phyloP scores from a whole-genome alignment of 2,797 vertebrate genomes.

The Trachops cirrhosus region DNA sequence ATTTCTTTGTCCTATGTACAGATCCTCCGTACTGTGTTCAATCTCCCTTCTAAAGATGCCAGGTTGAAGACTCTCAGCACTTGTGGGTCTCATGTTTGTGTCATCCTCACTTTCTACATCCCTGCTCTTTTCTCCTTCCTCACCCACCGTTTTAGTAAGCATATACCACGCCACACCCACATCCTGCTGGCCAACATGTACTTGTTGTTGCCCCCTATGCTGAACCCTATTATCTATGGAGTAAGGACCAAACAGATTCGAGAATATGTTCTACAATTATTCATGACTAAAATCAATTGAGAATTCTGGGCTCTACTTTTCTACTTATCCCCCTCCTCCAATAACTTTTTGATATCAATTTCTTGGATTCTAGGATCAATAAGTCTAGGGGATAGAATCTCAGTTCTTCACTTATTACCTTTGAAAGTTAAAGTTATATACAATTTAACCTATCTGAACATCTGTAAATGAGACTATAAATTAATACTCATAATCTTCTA shows the following conservation, averaged over 20 bases:
- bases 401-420: not conserved
- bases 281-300: not conserved
- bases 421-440: not conserved
- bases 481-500: not conserved
- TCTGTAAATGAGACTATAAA: not conserved
- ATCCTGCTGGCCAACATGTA: constrained; percentile 60
- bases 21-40: constrained; percentile 53
- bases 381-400: not conserved
- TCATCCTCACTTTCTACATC: constrained; percentile 69
- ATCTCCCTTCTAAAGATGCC: not conserved
- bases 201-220: not conserved
- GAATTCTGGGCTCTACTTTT: not conserved
- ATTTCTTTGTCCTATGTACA: constrained; percentile 50
- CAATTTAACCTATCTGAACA: not conserved
- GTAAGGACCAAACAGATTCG: constrained; percentile 63
- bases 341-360: not conserved
- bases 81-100: constrained; percentile 61
- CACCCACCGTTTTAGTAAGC: constrained; percentile 42
- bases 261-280: constrained; percentile 10
- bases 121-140: constrained; percentile 61
- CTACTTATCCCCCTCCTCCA: not conserved
- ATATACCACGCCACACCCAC: not conserved
- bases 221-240: constrained; percentile 66
- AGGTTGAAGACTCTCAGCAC: constrained; percentile 56
- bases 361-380: not conserved